Conservation (phyloP, 1,140 invertebrate genomes). For the Ceratina calcarata region DNA sequence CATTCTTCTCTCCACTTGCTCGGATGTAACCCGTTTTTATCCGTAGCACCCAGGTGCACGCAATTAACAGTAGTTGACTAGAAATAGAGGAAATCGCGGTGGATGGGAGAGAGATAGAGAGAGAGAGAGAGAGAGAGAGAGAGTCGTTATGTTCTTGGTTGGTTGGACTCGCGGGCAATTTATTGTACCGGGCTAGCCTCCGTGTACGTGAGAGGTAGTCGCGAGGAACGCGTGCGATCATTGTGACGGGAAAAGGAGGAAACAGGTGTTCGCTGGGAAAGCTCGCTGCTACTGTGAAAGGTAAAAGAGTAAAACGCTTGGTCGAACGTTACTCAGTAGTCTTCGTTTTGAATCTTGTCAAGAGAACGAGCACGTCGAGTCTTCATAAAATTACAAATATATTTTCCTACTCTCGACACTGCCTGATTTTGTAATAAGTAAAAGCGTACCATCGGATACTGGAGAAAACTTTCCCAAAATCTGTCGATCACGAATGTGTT, state of each 20-base stretch:
- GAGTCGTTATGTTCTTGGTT: neutral
- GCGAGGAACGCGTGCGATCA: conserved; percentile 8
- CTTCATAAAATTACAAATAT: too few species aligned
- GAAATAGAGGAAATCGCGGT: neutral
- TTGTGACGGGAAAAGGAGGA: conserved; percentile 3
- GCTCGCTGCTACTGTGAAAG: neutral
- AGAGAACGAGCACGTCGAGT: too few species aligned
- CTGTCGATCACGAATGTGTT: too few species aligned
- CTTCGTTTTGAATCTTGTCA: too few species aligned
- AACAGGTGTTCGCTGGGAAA: conserved; percentile 19
- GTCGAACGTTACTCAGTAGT: too few species aligned
- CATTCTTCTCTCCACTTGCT: conserved; percentile 20
- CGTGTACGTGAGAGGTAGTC: conserved; percentile 1
- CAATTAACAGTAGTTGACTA: conserved; percentile 1
- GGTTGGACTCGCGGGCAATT: conserved; percentile 4
- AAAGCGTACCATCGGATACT: too few species aligned
- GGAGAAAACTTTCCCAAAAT: too few species aligned
- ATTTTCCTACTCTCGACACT: too few species aligned
- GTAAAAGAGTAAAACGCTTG: neutral
- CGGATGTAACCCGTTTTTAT: neutral
- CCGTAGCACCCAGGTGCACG: neutral
- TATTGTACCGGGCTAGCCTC: neutral
- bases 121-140: neutral
- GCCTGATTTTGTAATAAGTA: too few species aligned
- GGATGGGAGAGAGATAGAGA: conserved; percentile 15